Conservation (phyloP, 2,888 invertebrate species). For the Harpagoxenus sublaevis region DNA sequence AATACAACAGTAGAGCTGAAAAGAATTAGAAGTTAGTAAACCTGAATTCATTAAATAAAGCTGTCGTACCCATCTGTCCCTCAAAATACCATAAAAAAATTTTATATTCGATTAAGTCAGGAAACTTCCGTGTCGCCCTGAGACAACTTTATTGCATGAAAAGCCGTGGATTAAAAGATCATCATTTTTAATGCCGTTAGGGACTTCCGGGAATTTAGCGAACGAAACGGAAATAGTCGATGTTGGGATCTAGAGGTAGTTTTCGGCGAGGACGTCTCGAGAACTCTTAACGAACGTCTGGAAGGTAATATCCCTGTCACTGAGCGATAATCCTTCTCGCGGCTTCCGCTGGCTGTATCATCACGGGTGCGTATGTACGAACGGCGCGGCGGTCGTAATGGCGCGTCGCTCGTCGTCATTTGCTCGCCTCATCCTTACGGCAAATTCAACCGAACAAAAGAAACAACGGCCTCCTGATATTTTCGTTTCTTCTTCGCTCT, state of each 20-base stretch:
- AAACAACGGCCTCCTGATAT: constrained; percentile 43
- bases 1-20: neutral
- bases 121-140: neutral
- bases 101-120: neutral
- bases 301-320: constrained; percentile 38
- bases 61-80: neutral
- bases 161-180: neutral
- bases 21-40: constrained; percentile 1
- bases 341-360: constrained; percentile 20
- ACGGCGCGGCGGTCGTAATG: constrained; percentile 4
- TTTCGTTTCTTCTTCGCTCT: constrained; percentile 21
- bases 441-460: constrained; percentile 67
- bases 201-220: constrained; percentile 10
- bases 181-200: constrained; percentile 13
- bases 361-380: neutral
- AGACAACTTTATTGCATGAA: neutral
- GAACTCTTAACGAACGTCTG: constrained; percentile 31
- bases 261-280: neutral
- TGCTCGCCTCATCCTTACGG: constrained; percentile 46
- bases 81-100: neutral
- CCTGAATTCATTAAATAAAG: neutral
- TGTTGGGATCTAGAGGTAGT: neutral
- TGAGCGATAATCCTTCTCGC: constrained; percentile 31
- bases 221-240: neutral
- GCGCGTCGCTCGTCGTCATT: constrained; percentile 37